phyloP scores from a whole-genome alignment of 2,797 vertebrate genomes.

The Zenarchopterus dispar region DNA sequence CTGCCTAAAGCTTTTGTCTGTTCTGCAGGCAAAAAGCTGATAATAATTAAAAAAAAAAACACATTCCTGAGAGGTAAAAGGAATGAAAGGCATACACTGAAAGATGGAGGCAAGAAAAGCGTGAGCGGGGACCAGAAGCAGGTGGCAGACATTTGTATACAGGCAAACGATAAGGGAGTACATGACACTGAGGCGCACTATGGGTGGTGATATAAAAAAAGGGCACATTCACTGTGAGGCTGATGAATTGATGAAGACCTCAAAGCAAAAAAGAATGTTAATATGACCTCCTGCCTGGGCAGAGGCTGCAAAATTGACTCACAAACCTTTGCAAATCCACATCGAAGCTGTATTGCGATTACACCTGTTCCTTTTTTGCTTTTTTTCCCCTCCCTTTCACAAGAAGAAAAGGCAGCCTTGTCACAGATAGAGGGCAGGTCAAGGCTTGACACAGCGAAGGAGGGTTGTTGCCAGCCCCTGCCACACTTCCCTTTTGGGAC shows the following conservation, averaged over 20 bases:
- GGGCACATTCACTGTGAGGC: constrained; percentile 47
- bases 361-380: constrained; percentile 39
- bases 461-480: constrained; percentile 28
- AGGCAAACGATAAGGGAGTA: constrained; percentile 28
- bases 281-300: constrained; percentile 66
- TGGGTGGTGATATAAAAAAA: constrained; percentile 44
- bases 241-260: constrained; percentile 65
- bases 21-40: constrained; percentile 41
- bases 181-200: constrained; percentile 34
- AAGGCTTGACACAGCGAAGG: constrained; percentile 56
- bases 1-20: constrained; percentile 41
- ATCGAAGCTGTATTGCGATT: constrained; percentile 39
- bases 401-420: constrained; percentile 63
- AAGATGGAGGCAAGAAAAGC: constrained; percentile 23
- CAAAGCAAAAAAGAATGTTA: constrained; percentile 67
- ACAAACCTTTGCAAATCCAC: constrained; percentile 56
- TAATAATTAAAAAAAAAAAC: neutral
- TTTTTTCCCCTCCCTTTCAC: constrained; percentile 25
- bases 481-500: constrained; percentile 61
- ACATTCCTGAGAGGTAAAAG: neutral
- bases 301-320: constrained; percentile 60
- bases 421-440: constrained; percentile 57
- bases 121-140: constrained; percentile 15
- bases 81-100: neutral
- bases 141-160: constrained; percentile 32